Evolutionary conservation across 2,888 invertebrate genomes (phyloP), one percentile per base, ranked within the genome.

Genomic region (Protodeltote pygarga): DNA sequence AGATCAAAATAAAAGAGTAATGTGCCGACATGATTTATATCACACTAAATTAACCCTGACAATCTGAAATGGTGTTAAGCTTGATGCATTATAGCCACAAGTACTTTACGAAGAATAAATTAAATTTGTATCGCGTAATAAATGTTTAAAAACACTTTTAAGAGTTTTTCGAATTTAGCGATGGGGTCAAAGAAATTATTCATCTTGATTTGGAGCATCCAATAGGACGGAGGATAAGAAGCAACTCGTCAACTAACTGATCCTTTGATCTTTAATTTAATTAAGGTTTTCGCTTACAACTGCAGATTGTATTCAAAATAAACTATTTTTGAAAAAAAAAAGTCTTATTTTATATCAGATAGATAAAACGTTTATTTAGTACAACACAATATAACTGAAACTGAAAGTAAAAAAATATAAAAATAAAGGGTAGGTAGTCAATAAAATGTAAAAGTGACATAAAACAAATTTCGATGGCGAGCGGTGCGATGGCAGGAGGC

Each of bases 11-110:
- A 42, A 39, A 41, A 37, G 27, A 29, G 13, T 24, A 33, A 11
- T 9, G 20, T 28, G 19, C 3, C 5, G 9, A 15, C 60, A 15
- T 58, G 46, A 58, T 47, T 54, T 47, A 58, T 53, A 20, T 28
- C n/a, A n/a, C n/a, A n/a, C n/a, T n/a, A 38, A 45, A 46, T 54
- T 39, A 21, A 39, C 16, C 9, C 10, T 37, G 38, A 28, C 38
- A 28, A 10, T 23, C 35, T 38, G 17, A 29, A 35, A 21, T 29
- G 25, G n/a, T 31, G 37, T 37, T 34, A 27, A 41, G 10, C 10
- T 10, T 13, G 17, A 35, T 11, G 31, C 29, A 58, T 29, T 24
- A 9, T 17, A 11, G 20, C n/a, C n/a, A n/a, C n/a, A 6, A 32
- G 19, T 4, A 40, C 39, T 29, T 4, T n/a, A 5, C 9, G 10